Percentiles rank a stretch among this genome's conserved stretches.
These are phyloP conservation scores for human DNA, from an alignment of 2,113 vertebrate species.

Conservation along the genomic window GRCh38 chr7:15006001-15006500, in stretches of 20 bases:
- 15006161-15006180: neutral
- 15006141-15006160: neutral
- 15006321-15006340: too few species aligned
- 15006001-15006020: neutral
- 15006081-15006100: neutral
- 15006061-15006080: neutral
- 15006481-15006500: too few species aligned
- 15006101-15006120: neutral
- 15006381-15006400: too few species aligned
- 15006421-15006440: too few species aligned
- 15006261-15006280: neutral
- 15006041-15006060: neutral
- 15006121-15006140: neutral
- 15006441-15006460: too few species aligned
- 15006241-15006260: neutral
- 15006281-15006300: neutral
- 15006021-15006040: neutral
- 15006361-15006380: too few species aligned
- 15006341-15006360: too few species aligned
- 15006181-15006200: neutral
- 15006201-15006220: neutral
- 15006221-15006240: neutral
- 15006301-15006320: neutral
- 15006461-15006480: too few species aligned
- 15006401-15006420: too few species aligned